Evolutionary conservation across 2,797 vertebrate species (phyloP).

Genomic region (Philypnodon macrostomus): DNA sequence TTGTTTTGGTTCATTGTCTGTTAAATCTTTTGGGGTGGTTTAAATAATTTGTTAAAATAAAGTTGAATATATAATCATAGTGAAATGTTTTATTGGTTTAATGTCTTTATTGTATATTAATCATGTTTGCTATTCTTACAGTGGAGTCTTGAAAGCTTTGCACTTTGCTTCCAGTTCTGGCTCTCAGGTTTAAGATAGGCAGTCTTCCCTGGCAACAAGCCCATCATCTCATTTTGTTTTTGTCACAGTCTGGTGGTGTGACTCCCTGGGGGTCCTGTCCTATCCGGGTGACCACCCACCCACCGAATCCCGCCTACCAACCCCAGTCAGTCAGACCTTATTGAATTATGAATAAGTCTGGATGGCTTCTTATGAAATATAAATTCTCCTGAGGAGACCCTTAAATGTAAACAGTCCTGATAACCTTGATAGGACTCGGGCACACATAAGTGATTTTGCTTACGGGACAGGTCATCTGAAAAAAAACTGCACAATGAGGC

Average conservation of each 20-base stretch:
- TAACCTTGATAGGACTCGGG: slow-evolving; percentile 1
- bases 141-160: not conserved
- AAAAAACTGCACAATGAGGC: too few relatives aligned
- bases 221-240: slow-evolving; percentile 62
- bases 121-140: not conserved
- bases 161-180: slow-evolving; percentile 1
- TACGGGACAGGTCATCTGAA: too few relatives aligned
- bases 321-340: slow-evolving; percentile 51
- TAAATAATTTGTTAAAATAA: slow-evolving; percentile 48
- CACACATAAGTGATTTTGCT: not conserved
- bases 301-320: slow-evolving; percentile 23
- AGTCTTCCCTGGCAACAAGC: slow-evolving; percentile 67
- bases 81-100: not conserved
- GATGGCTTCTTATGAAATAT: slow-evolving; percentile 71
- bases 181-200: slow-evolving; percentile 34
- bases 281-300: slow-evolving; percentile 52
- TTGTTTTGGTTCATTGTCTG: slow-evolving; percentile 24
- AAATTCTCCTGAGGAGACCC: slow-evolving; percentile 45
- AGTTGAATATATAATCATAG: slow-evolving; percentile 40
- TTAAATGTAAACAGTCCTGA: slow-evolving; percentile 22
- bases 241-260: slow-evolving; percentile 63
- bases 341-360: slow-evolving; percentile 75
- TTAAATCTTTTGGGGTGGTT: slow-evolving; percentile 43
- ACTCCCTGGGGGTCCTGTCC: slow-evolving; percentile 42
- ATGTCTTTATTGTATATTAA: not conserved